A percentile compares a stretch with the other conserved stretches of the same genome.
These are phyloP conservation scores for Drosophila ogumai DNA, from an alignment of 1,140 invertebrate genomes.

Conservation along the genomic window DNA sequence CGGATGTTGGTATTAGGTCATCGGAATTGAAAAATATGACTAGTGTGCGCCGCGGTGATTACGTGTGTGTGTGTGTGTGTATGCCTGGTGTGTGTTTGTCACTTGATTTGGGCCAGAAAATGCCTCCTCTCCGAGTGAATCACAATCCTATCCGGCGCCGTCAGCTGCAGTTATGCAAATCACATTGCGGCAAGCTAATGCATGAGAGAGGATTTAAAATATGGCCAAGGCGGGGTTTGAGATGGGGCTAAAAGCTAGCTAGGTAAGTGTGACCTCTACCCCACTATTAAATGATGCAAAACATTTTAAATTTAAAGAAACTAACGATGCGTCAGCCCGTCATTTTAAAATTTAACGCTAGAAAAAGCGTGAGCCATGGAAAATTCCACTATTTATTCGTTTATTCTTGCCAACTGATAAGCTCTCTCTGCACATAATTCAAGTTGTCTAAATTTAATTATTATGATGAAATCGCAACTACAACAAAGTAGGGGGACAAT, in stretches of 20 bases:
- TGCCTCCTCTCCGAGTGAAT: conserved; percentile 31
- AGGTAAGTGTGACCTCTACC: conserved; percentile 2
- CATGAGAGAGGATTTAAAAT: neutral
- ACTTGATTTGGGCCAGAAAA: conserved; percentile 42
- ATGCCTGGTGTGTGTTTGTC: conserved; percentile 4
- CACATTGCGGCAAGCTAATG: conserved; percentile 17
- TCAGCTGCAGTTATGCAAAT: conserved; percentile 37
- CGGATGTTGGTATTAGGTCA: conserved; percentile 50
- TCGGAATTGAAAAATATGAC: conserved; percentile 45
- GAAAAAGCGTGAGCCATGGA: conserved; percentile 4
- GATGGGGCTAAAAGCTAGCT: neutral
- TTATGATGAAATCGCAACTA: neutral
- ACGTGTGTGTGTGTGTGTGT: conserved; percentile 11
- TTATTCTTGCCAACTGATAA: conserved; percentile 22
- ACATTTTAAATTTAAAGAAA: conserved; percentile 31
- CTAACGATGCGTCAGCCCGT: conserved; percentile 27
- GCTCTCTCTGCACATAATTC: conserved; percentile 1
- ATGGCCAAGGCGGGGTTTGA: neutral
- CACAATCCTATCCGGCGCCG: conserved; percentile 17
- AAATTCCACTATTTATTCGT: conserved; percentile 33
- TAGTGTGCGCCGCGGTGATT: conserved; percentile 14
- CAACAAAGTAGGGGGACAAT: conserved; percentile 5
- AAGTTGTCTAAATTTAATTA: conserved; percentile 16
- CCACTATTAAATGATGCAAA: conserved; percentile 41
- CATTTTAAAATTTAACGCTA: conserved; percentile 29